Percentiles rank a stretch among this genome's conserved stretches.
Conservation (phyloP, 1,140 invertebrate species). For the Papilio helenus region DNA sequence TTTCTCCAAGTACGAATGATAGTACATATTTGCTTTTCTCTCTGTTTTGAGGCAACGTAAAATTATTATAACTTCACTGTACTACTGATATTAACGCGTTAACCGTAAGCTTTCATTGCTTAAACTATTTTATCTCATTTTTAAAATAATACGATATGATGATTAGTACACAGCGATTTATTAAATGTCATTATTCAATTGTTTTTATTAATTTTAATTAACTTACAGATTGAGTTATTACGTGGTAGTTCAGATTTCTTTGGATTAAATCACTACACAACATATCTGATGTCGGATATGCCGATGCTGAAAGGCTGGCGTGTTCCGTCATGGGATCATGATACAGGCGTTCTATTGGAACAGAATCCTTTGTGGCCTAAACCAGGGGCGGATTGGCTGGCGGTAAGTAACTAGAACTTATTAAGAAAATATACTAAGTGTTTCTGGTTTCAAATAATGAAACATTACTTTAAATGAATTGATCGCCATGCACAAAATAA, state of each 20-base stretch:
- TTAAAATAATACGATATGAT: no score
- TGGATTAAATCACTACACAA: constrained; percentile 85
- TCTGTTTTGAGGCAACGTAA: background rate
- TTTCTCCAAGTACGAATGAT: background rate
- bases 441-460: no score
- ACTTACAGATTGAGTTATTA: constrained; percentile 54
- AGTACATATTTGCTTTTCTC: background rate
- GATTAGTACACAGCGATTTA: no score
- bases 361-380: constrained; percentile 81
- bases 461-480: no score
- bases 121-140: no score
- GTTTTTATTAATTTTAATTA: background rate
- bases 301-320: constrained; percentile 57
- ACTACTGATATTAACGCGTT: no score
- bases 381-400: constrained; percentile 81
- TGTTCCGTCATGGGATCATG: constrained; percentile 81
- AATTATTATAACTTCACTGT: background rate
- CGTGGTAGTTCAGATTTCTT: constrained; percentile 86
- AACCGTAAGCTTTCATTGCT: no score
- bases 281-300: constrained; percentile 68
- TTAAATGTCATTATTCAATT: background rate
- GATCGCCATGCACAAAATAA: no score
- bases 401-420: constrained; percentile 62
- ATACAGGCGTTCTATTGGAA: constrained; percentile 78
- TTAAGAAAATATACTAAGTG: background rate